A percentile compares a stretch with the other conserved stretches of the same genome.
phyloP scores from a whole-genome alignment of 2,797 vertebrate species.

The Potorous gilbertii region DNA sequence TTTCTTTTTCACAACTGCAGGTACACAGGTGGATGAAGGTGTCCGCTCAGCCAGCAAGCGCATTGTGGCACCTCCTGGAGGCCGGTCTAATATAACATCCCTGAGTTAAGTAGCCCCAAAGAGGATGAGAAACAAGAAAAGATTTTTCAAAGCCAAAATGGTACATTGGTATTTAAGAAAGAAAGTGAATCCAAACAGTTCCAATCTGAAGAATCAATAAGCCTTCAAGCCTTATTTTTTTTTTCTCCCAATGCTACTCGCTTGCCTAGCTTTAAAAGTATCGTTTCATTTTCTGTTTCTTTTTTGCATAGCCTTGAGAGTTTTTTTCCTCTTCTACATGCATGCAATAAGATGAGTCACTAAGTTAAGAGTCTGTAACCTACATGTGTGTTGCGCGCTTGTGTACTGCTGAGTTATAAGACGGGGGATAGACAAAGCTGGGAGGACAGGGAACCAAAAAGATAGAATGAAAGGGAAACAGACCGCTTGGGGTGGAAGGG shows the following conservation, averaged over 20 bases:
- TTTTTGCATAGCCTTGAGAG: slow-evolving; percentile 85
- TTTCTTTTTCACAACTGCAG: slow-evolving; percentile 71
- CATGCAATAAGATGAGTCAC: slow-evolving; percentile 85
- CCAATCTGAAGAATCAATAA: slow-evolving; percentile 91
- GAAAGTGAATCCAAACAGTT: slow-evolving; percentile 87
- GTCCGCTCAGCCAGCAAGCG: slow-evolving; percentile 95
- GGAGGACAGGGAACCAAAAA: slow-evolving; percentile 40
- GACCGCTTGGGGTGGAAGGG: slow-evolving; percentile 57
- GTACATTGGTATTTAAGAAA: slow-evolving; percentile 84
- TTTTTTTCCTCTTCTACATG: slow-evolving; percentile 81
- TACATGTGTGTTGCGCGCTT: slow-evolving; percentile 79
- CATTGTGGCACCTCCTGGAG: slow-evolving; percentile 95
- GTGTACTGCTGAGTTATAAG: slow-evolving; percentile 78
- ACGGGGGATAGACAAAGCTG: slow-evolving; percentile 74
- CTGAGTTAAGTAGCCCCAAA: slow-evolving; percentile 90
- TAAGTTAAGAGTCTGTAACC: slow-evolving; percentile 81
- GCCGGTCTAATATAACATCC: slow-evolving; percentile 98
- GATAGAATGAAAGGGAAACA: slow-evolving; percentile 50
- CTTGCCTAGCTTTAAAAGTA: slow-evolving; percentile 91
- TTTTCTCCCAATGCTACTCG: slow-evolving; percentile 89
- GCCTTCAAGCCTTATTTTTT: slow-evolving; percentile 95
- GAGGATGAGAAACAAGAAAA: slow-evolving; percentile 76
- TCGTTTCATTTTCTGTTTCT: slow-evolving; percentile 88
- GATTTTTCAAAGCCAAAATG: slow-evolving; percentile 82
- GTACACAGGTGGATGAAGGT: slow-evolving; percentile 86